Percentiles rank a stretch among this genome's conserved stretches.
These are phyloP conservation scores for Lasioglossum morio DNA, from an alignment of 2,888 invertebrate species.

Conservation along the genomic window DNA sequence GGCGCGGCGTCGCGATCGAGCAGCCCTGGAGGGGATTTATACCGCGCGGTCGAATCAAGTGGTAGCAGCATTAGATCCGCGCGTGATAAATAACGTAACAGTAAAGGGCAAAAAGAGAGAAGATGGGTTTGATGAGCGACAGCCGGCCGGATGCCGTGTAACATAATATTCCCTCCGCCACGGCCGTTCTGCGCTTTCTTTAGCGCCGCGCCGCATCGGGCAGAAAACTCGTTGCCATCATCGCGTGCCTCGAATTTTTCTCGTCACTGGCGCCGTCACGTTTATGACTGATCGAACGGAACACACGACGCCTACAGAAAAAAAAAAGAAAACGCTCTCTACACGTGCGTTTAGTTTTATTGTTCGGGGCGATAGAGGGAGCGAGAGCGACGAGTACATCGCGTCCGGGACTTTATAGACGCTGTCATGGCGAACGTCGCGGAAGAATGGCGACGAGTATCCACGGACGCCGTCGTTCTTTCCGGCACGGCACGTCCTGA, in stretches of 20 bases:
- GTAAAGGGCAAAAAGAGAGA: constrained; percentile 65
- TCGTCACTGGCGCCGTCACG: constrained; percentile 19
- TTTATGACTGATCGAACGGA: constrained; percentile 48
- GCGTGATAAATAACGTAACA: constrained; percentile 71
- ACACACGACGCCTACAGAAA: constrained; percentile 10
- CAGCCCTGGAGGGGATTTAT: constrained; percentile 39
- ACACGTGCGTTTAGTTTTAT: constrained; percentile 34
- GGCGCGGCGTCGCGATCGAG: constrained; percentile 61
- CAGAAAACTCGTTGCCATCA: constrained; percentile 44
- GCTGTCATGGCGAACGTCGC: constrained; percentile 7
- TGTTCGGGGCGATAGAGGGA: constrained; percentile 14
- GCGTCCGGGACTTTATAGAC: background rate
- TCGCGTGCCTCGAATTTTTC: constrained; percentile 47
- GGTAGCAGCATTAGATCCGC: constrained; percentile 66
- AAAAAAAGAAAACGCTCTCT: background rate
- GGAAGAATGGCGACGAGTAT: constrained; percentile 10
- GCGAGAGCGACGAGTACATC: constrained; percentile 1
- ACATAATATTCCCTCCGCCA: constrained; percentile 58
- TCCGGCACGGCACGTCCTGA: background rate
- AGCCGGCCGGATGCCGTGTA: constrained; percentile 69
- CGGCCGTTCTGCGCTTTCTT: constrained; percentile 34
- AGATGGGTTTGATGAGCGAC: constrained; percentile 69
- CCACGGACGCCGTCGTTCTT: background rate
- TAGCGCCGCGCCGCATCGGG: constrained; percentile 9
- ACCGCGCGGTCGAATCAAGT: constrained; percentile 49